Base-by-base conservation (phyloP, 1,140 invertebrate species). In the Agrilus planipennis region DNA sequence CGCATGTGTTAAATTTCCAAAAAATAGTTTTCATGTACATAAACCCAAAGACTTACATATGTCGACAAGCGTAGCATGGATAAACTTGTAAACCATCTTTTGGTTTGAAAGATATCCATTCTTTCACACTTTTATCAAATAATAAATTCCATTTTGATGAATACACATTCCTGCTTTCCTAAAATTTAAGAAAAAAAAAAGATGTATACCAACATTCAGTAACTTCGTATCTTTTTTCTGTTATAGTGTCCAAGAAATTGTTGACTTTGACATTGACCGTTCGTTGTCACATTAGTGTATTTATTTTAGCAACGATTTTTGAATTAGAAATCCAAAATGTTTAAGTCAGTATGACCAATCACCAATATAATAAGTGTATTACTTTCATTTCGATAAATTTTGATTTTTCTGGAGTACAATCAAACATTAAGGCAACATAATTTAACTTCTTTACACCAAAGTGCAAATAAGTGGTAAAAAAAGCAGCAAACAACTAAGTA, bases 21-120 rank as follows among this genome's bases (percentile, higher is more conserved):
- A n/a, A 22, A 15, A 4, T 4, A 20, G 6, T 7, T 20, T 31
- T 6, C 9, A 11, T 22, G n/a, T 1, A 19, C 6, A 22, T 14
- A 16, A 41, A 31, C 10, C 16, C 22, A 25, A 23, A 29, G 9
- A 47, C 48, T 52, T 45, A 55, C 54, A 59, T 43, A 39, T 54
- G 46, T 30, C 50, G 32, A 32, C 57, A 59, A 3, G 57, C 47
- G 41, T 59, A 59, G 43, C 57, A 59, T 7, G 49, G 37, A 38
- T 59, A 59, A 7, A 57, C 51, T n/a, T 46, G 39, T n/a, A 45
- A 17, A 10, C 53, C 57, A 15, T 51, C 28, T 15, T 50, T 36
- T n/a, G 57, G 54, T 23, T 50, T 53, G 23, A 54, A 54, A 14
- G 50, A 50, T 10, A 59, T 59, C 57, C 57, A 59, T 42, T 49